phyloP scores from a whole-genome alignment of 1,140 invertebrate genomes.

The Aethina tumida region DNA sequence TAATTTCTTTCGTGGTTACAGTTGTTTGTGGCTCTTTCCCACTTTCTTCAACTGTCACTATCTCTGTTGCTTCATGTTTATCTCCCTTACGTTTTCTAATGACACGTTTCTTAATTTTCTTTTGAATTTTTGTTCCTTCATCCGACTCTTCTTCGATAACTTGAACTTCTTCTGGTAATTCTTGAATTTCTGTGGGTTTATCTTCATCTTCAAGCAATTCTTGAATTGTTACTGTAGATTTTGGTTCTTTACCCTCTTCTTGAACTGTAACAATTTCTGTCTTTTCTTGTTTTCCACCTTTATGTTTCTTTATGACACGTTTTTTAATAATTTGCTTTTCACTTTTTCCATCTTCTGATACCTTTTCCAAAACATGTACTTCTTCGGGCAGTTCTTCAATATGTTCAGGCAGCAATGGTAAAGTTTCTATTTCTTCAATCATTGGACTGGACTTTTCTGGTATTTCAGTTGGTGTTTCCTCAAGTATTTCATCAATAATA shows the following conservation, averaged over 20 bases:
- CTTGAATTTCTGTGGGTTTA: conserved; percentile 33
- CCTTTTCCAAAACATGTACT: conserved; percentile 26
- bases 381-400: conserved; percentile 34
- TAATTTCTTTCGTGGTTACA: conserved; percentile 24
- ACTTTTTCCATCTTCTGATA: conserved; percentile 10
- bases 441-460: conserved; percentile 20
- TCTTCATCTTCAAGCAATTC: conserved; percentile 23
- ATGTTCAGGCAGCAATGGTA: conserved; percentile 5
- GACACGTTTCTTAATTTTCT: conserved; percentile 30
- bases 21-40: conserved; percentile 21
- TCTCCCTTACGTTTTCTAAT: conserved; percentile 25
- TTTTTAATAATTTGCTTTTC: conserved; percentile 21
- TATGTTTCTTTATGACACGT: conserved; percentile 22
- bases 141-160: conserved; percentile 33
- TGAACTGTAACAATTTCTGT: conserved; percentile 32
- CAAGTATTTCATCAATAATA: conserved; percentile 35
- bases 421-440: conserved; percentile 23
- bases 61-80: conserved; percentile 29
- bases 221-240: conserved; percentile 25
- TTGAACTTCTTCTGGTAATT: conserved; percentile 36
- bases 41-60: conserved; percentile 31
- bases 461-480: conserved; percentile 30
- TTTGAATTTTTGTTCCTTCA: conserved; percentile 24
- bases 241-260: conserved; percentile 28
- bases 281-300: conserved; percentile 27